Conservation (phyloP, 2,113 vertebrate species). For the Potamarius usumacintae region DNA sequence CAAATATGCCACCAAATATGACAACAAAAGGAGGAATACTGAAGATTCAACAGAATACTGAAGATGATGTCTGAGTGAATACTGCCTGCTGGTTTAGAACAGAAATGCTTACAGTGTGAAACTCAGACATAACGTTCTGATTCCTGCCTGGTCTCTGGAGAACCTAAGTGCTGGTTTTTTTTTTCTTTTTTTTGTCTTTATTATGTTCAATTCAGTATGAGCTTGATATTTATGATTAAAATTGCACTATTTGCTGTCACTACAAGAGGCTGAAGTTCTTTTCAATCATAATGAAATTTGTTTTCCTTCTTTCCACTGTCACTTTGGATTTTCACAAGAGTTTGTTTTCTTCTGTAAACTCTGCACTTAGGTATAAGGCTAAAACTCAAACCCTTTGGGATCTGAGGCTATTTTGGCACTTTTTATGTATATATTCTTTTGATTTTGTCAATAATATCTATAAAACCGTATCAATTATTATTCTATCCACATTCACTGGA, state of each 20-base stretch:
- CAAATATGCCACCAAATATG: slow-evolving; percentile 29
- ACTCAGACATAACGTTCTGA: background rate
- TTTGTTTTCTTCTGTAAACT: background rate
- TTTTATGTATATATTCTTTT: background rate
- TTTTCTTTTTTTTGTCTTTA: too few relatives aligned
- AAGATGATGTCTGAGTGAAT: background rate
- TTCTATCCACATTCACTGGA: too few relatives aligned
- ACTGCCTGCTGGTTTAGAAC: background rate
- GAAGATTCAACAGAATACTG: slow-evolving; percentile 4
- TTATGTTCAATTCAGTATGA: background rate
- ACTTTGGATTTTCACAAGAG: background rate
- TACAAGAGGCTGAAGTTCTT: background rate
- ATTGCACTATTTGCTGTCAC: background rate
- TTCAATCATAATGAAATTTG: background rate
- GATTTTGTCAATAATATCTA: background rate
- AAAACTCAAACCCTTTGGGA: background rate
- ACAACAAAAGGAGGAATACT: background rate
- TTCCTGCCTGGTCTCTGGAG: background rate
- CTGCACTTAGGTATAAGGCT: background rate
- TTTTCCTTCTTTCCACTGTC: background rate
- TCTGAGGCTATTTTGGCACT: background rate
- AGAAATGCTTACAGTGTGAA: background rate
- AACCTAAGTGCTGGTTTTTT: background rate
- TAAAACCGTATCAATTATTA: background rate
- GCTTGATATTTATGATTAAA: background rate